A percentile compares a stretch with the other conserved stretches of the same genome.
These are phyloP conservation scores for Peromyscus aztecus DNA, from an alignment of 2,797 vertebrate species.

Conservation along the genomic window DNA sequence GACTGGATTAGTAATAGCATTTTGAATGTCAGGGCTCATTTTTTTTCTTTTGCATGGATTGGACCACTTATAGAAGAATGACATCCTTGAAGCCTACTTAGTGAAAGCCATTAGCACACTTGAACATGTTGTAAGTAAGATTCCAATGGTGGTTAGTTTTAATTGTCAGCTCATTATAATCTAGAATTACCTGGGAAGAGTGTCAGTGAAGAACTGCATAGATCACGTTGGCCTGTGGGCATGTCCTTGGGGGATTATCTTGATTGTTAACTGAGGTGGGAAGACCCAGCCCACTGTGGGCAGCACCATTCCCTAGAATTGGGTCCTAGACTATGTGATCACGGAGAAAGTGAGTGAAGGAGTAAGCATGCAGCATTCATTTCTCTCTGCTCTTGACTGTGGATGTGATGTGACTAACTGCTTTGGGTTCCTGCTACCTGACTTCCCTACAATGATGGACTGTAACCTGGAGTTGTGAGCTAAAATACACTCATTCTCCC, in stretches of 20 bases:
- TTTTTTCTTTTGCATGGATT: background rate
- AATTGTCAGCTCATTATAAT: background rate
- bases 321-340: background rate
- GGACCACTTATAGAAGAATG: background rate
- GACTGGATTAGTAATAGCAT: background rate
- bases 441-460: background rate
- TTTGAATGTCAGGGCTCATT: conserved; percentile 26
- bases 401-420: background rate
- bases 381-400: background rate
- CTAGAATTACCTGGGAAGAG: background rate
- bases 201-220: background rate
- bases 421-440: too few relatives aligned
- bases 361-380: background rate
- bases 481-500: background rate
- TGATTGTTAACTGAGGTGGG: background rate
- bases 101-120: background rate
- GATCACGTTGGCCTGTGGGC: background rate
- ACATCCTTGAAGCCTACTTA: background rate
- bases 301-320: background rate
- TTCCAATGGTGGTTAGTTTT: background rate
- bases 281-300: background rate
- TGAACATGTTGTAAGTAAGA: background rate
- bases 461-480: background rate
- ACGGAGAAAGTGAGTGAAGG: background rate
- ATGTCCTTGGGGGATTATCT: background rate